Percentiles rank a stretch among this genome's conserved stretches.
phyloP scores from a whole-genome alignment of 2,797 vertebrate genomes.

The Sebastes minor region DNA sequence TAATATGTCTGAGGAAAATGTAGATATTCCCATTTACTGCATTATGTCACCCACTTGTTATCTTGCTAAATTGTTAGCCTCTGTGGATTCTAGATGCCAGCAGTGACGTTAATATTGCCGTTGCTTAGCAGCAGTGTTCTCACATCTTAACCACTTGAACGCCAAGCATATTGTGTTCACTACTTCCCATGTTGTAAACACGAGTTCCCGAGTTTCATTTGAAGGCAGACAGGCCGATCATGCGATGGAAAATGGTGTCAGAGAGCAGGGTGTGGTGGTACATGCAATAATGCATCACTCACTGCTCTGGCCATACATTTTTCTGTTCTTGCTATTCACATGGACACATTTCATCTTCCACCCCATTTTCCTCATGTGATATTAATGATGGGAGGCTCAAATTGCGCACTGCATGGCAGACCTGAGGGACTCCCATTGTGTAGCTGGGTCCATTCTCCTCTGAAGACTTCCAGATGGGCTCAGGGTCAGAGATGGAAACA shows the following conservation, averaged over 20 bases:
- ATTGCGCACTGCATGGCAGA: constrained; percentile 43
- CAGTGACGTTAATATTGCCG: too few relatives aligned
- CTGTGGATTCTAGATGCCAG: too few relatives aligned
- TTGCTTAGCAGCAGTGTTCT: too few relatives aligned
- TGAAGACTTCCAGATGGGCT: constrained; percentile 77
- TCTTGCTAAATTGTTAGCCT: too few relatives aligned
- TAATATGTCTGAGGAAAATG: too few relatives aligned
- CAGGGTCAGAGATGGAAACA: constrained; percentile 55
- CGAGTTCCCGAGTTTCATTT: too few relatives aligned
- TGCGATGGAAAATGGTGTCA: constrained; percentile 52
- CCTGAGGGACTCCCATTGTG: constrained; percentile 47
- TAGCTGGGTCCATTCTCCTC: constrained; percentile 41
- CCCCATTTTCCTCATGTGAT: constrained; percentile 32
- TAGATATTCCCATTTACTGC: too few relatives aligned
- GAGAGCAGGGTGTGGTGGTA: constrained; percentile 38
- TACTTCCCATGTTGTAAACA: too few relatives aligned
- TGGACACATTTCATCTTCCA: constrained; percentile 43
- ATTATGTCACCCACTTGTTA: too few relatives aligned
- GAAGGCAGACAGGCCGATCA: constrained; percentile 33
- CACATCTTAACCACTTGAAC: too few relatives aligned
- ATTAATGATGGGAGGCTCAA: constrained; percentile 54
- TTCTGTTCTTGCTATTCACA: constrained; percentile 7
- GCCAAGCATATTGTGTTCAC: too few relatives aligned
- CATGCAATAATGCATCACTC: constrained; percentile 18
- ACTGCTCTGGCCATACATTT: constrained; percentile 1